A percentile compares a stretch with the other conserved stretches of the same genome.
These are phyloP conservation scores for Hyperopisus bebe DNA, from an alignment of 2,113 vertebrate species.

Conservation along the genomic window DNA sequence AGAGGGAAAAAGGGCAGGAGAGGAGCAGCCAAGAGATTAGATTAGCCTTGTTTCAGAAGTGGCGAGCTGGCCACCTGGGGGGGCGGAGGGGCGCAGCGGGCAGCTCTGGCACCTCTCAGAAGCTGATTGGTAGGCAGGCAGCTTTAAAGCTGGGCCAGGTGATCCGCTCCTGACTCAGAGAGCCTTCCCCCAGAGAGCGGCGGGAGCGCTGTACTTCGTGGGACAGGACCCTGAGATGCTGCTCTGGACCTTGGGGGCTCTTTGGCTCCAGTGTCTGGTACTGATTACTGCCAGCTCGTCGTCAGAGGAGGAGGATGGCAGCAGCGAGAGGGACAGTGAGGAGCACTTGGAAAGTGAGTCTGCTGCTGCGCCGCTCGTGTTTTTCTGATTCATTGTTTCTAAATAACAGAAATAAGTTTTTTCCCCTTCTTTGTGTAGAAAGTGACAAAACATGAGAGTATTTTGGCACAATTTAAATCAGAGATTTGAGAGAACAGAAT, in stretches of 20 bases:
- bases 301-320: slow-evolving; percentile 33
- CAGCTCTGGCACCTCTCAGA: slow-evolving; percentile 17
- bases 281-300: slow-evolving; percentile 23
- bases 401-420: background rate
- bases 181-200: background rate
- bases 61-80: background rate
- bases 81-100: background rate
- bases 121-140: slow-evolving; percentile 29
- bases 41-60: slow-evolving; percentile 20
- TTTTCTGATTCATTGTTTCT: background rate
- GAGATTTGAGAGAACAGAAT: background rate
- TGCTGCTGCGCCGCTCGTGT: background rate
- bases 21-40: slow-evolving; percentile 22
- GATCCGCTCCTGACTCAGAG: background rate
- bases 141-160: slow-evolving; percentile 30
- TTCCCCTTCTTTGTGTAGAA: background rate
- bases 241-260: slow-evolving; percentile 20
- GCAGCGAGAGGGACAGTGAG: slow-evolving; percentile 27
- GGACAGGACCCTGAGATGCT: slow-evolving; percentile 28
- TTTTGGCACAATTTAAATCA: background rate
- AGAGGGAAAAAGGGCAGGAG: background rate
- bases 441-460: background rate
- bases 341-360: slow-evolving; percentile 30
- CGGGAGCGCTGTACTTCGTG: background rate
- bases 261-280: slow-evolving; percentile 27